A percentile compares a stretch with the other conserved stretches of the same genome.
Evolutionary conservation across 2,113 vertebrate species (phyloP).

Genomic region (Mirza zaza): DNA sequence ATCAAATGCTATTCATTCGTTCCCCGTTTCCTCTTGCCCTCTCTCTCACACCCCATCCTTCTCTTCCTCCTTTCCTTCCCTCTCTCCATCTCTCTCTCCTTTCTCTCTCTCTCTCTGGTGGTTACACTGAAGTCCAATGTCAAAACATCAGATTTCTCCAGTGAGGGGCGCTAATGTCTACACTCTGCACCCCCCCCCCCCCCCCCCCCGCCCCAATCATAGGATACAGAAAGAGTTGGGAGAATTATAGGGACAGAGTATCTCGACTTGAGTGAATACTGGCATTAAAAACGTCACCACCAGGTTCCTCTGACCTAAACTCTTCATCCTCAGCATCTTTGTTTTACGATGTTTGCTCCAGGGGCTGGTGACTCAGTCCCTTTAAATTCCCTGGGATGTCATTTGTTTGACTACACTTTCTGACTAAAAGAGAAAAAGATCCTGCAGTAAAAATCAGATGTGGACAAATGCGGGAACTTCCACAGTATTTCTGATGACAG

Average conservation of each 20-base stretch:
- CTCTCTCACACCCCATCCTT: too few relatives aligned
- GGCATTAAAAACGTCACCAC: background rate
- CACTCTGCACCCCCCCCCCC: too few relatives aligned
- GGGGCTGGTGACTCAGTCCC: background rate
- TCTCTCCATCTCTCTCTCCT: background rate
- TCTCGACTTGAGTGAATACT: background rate
- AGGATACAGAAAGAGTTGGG: background rate
- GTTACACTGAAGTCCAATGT: background rate
- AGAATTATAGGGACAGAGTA: background rate
- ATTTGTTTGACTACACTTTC: background rate
- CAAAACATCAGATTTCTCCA: fast-evolving
- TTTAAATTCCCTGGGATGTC: background rate
- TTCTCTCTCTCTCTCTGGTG: background rate
- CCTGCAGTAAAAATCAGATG: background rate
- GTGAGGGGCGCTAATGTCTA: too few relatives aligned
- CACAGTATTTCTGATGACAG: background rate
- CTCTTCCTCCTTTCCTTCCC: too few relatives aligned
- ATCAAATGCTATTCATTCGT: fast-evolving
- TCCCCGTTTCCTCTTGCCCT: too few relatives aligned
- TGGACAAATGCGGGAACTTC: background rate
- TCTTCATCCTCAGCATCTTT: background rate
- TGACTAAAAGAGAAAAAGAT: background rate
- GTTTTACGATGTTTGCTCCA: background rate
- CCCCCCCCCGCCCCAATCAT: too few relatives aligned
- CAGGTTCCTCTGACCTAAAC: background rate